These are phyloP conservation scores for Helobdella robusta DNA, from an alignment of 2,888 invertebrate species.

Conservation along the genomic window DNA sequence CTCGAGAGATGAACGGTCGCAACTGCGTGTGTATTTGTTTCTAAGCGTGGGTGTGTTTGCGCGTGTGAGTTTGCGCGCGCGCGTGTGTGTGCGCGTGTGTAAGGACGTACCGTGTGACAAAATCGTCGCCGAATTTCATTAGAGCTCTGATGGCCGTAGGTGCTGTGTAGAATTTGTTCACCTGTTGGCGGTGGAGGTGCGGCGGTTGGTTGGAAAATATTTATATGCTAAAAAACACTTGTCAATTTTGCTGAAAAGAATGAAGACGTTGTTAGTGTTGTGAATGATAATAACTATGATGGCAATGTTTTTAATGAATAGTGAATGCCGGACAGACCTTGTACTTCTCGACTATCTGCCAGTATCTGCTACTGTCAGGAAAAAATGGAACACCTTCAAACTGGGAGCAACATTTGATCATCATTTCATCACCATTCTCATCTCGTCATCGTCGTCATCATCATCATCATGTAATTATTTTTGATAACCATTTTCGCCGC, in stretches of 20 bases:
- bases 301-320: no score
- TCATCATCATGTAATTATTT: not conserved
- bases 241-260: no score
- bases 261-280: no score
- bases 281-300: no score
- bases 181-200: no score
- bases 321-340: no score
- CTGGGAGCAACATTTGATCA: constrained; percentile 35
- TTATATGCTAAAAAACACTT: no score
- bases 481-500: not conserved
- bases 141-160: constrained; percentile 92
- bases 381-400: constrained; percentile 88
- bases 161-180: constrained; percentile 93
- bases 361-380: constrained; percentile 84
- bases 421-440: not conserved
- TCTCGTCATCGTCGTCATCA: not conserved
- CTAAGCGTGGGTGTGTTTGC: no score
- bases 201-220: no score
- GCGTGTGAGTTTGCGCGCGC: no score
- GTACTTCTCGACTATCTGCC: constrained; percentile 85
- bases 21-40: no score
- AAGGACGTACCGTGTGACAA: constrained; percentile 66
- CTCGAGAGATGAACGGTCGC: constrained; percentile 54
- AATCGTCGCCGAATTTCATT: constrained; percentile 83
- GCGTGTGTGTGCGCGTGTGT: no score